phyloP scores from a whole-genome alignment of 2,113 vertebrate species.

The Calidris pygmaea region DNA sequence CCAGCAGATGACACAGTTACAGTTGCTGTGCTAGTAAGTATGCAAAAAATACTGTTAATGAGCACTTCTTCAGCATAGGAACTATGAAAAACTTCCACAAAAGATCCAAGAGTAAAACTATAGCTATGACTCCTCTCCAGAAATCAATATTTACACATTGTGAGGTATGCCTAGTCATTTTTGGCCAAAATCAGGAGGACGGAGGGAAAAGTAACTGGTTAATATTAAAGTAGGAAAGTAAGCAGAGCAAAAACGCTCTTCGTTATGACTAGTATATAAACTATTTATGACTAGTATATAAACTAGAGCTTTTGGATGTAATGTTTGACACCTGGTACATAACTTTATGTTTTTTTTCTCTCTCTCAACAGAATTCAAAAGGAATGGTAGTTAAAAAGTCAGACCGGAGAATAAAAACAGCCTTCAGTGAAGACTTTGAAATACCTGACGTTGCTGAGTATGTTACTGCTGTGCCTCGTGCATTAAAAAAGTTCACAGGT shows the following conservation, averaged over 20 bases:
- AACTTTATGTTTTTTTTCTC: not conserved
- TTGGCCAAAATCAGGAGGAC: not conserved
- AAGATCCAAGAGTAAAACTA: not conserved
- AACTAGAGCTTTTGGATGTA: not conserved
- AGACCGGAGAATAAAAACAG: constrained; percentile 5
- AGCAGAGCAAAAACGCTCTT: not conserved
- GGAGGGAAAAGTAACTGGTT: accelerated
- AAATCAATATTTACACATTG: not conserved
- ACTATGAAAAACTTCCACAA: not conserved
- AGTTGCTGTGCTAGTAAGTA: constrained; percentile 70
- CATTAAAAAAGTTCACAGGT: not conserved
- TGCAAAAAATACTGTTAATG: not conserved
- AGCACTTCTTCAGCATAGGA: not conserved
- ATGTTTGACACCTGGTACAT: not conserved
- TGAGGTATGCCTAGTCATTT: not conserved
- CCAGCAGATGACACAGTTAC: constrained; percentile 50
- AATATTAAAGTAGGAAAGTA: not conserved
- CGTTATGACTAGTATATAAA: not conserved
- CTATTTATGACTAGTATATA: not conserved
- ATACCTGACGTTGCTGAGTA: constrained; percentile 72
- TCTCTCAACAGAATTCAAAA: constrained; percentile 69
- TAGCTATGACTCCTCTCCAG: not conserved
- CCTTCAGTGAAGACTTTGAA: constrained; percentile 12
- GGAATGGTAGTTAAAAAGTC: constrained; percentile 57
- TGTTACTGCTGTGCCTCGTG: not conserved